These are phyloP conservation scores for Parnassius mnemosyne DNA, from an alignment of 2,888 invertebrate species.

Conservation along the genomic window DNA sequence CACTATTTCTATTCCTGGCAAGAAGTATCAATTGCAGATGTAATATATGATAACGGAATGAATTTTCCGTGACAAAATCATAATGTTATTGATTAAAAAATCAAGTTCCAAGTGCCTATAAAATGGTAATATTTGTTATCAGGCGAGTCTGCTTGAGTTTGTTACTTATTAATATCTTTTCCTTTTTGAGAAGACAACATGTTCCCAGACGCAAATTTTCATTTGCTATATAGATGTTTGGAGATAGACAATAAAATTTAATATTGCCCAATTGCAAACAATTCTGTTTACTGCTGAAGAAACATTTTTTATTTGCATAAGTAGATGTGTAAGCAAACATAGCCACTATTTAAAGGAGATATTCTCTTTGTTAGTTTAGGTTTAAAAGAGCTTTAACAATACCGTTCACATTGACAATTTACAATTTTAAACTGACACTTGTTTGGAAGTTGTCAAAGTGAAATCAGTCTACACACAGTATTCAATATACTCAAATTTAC, in stretches of 20 bases:
- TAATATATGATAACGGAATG: not conserved
- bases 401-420: not conserved
- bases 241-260: conserved; percentile 5
- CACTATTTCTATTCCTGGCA: not conserved
- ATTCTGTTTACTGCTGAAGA: not conserved
- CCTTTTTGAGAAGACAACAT: not conserved
- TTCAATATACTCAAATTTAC: conserved; percentile 18
- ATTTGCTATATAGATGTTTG: conserved; percentile 8
- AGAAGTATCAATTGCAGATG: not conserved
- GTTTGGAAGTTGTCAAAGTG: conserved; percentile 6
- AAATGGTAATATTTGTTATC: conserved; percentile 25
- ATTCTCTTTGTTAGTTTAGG: conserved; percentile 11
- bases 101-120: conserved; percentile 25
- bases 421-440: not conserved
- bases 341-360: conserved; percentile 3
- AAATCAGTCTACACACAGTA: conserved; percentile 10
- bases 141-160: conserved; percentile 24
- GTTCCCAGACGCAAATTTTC: conserved; percentile 10
- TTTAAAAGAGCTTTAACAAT: conserved; percentile 17
- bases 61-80: not conserved
- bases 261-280: conserved; percentile 5
- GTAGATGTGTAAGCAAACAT: conserved; percentile 21
- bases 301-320: conserved; percentile 16
- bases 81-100: conserved; percentile 11
- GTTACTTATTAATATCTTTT: conserved; percentile 11